phyloP scores from a whole-genome alignment of 92 coral and sea anemone genomes.

The Isaurus tuberculatus region DNA sequence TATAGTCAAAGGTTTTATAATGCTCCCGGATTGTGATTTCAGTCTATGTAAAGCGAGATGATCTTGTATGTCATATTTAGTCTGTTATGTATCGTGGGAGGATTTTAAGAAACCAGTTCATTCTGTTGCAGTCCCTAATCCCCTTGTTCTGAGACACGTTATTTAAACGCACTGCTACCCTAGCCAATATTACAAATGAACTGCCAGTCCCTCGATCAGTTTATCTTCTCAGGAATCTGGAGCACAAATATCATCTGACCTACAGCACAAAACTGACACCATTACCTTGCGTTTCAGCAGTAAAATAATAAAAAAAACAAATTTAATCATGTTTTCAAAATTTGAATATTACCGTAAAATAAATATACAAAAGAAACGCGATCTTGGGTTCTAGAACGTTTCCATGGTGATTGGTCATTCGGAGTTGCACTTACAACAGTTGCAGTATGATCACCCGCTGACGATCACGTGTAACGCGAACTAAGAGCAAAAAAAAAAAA shows the following conservation, averaged over 20 bases:
- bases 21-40: background rate
- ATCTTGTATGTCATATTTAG: background rate
- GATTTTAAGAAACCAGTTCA: background rate
- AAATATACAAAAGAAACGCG: background rate
- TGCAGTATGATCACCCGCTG: background rate
- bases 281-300: background rate
- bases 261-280: background rate
- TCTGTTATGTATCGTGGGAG: background rate
- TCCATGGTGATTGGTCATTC: slow-evolving; percentile 1
- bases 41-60: background rate
- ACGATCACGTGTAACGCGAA: background rate
- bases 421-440: background rate
- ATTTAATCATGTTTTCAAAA: background rate
- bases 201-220: background rate
- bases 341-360: background rate
- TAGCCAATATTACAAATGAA: background rate
- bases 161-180: background rate
- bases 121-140: background rate
- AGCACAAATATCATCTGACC: background rate
- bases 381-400: background rate
- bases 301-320: background rate
- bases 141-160: background rate
- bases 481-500: background rate
- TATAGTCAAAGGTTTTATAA: background rate
- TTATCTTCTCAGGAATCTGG: background rate